These are phyloP conservation scores for Ornithoptera priamus DNA, from an alignment of 2,888 invertebrate genomes.

Conservation along the genomic window DNA sequence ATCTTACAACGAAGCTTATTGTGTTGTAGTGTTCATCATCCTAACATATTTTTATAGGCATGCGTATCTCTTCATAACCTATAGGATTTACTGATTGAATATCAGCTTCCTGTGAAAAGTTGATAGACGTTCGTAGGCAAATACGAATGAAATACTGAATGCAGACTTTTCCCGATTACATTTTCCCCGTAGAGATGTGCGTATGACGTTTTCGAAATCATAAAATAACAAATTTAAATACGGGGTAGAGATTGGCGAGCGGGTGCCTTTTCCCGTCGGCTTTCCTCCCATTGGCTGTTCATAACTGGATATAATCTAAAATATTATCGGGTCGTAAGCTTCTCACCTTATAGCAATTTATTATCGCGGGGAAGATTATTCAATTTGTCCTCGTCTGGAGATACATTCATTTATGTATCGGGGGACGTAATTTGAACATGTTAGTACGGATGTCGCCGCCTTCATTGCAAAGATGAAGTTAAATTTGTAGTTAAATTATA, in stretches of 20 bases:
- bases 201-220: constrained; percentile 48
- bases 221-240: constrained; percentile 63
- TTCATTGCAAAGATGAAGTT: background rate
- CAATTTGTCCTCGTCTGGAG: constrained; percentile 60
- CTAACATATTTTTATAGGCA: too few species aligned
- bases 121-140: background rate
- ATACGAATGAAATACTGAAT: constrained; percentile 4
- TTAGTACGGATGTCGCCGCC: constrained; percentile 6
- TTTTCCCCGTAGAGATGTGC: constrained; percentile 45
- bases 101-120: background rate
- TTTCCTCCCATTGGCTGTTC: constrained; percentile 58
- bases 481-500: constrained; percentile 2
- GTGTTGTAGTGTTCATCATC: too few species aligned
- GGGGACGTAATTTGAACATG: constrained; percentile 30
- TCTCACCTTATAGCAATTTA: constrained; percentile 74
- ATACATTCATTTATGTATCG: constrained; percentile 67
- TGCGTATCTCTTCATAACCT: background rate
- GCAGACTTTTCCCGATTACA: constrained; percentile 31
- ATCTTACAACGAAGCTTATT: too few species aligned
- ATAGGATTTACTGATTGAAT: background rate
- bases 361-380: constrained; percentile 69
- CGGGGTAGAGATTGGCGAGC: constrained; percentile 53
- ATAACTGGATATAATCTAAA: constrained; percentile 72
- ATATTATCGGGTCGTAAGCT: constrained; percentile 70
- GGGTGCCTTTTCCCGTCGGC: constrained; percentile 37